These are phyloP conservation scores for Acanthurus lineatus DNA, from an alignment of 2,797 vertebrate genomes.

Conservation along the genomic window DNA sequence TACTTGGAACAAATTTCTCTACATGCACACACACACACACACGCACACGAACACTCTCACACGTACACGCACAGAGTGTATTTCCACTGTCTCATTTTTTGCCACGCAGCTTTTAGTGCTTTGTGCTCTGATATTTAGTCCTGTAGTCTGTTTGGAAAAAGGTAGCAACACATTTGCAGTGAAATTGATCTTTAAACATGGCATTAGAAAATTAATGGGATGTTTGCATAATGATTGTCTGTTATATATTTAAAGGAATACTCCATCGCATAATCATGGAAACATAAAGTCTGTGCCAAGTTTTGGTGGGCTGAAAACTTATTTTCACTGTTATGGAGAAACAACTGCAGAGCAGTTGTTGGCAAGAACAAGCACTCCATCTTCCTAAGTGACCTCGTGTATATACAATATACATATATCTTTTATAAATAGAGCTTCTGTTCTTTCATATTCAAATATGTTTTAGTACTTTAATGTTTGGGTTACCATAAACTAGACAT, in stretches of 20 bases:
- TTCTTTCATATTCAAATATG: slow-evolving; percentile 8
- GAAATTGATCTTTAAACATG: slow-evolving; percentile 26
- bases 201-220: slow-evolving; percentile 25
- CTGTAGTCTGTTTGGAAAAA: slow-evolving; percentile 18
- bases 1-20: slow-evolving; percentile 29
- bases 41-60: background rate
- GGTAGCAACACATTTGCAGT: background rate
- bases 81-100: background rate
- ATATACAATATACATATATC: slow-evolving; percentile 13
- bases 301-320: slow-evolving; percentile 1
- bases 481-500: background rate
- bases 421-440: background rate
- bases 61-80: background rate
- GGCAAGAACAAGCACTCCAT: slow-evolving; percentile 11
- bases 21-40: slow-evolving; percentile 6
- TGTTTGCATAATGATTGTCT: slow-evolving; percentile 48
- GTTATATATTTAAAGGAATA: slow-evolving; percentile 46
- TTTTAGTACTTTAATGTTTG: background rate
- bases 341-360: slow-evolving; percentile 7
- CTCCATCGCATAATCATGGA: slow-evolving; percentile 30
- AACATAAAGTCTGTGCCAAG: slow-evolving; percentile 52
- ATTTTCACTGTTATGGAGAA: slow-evolving; percentile 26
- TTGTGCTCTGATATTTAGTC: slow-evolving; percentile 2
- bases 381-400: background rate
- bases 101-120: background rate